Percentiles rank a stretch among this genome's conserved stretches.
These are phyloP conservation scores for Notocelia uddmanniana DNA, from an alignment of 2,888 invertebrate genomes.

Conservation along the genomic window DNA sequence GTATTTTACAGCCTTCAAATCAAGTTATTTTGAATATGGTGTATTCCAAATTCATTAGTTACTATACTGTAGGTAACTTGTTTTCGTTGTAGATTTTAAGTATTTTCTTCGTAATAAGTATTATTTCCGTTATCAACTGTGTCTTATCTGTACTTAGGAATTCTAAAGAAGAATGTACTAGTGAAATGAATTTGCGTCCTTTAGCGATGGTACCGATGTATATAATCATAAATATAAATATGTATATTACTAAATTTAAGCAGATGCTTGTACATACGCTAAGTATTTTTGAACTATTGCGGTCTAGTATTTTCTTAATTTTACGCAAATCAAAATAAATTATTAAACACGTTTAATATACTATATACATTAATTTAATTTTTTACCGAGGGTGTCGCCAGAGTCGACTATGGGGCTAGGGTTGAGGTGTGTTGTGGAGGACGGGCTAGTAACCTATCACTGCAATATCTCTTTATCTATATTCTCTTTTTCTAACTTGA, in stretches of 20 bases:
- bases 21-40: neutral
- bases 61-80: neutral
- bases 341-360: neutral
- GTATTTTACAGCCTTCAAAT: neutral
- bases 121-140: conserved; percentile 25
- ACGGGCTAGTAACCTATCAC: neutral
- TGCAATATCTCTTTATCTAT: neutral
- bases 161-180: conserved; percentile 32
- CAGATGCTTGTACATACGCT: conserved; percentile 31
- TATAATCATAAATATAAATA: conserved; percentile 35
- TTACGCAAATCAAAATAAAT: neutral
- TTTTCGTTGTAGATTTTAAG: neutral
- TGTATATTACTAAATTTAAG: conserved; percentile 16
- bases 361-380: conserved; percentile 9
- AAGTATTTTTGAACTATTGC: conserved; percentile 21
- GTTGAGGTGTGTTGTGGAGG: neutral
- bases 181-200: conserved; percentile 55
- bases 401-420: neutral
- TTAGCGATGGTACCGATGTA: conserved; percentile 48
- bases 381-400: neutral
- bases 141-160: conserved; percentile 30
- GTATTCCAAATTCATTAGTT: neutral
- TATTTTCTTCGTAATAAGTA: conserved; percentile 11
- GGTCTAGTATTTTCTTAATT: conserved; percentile 1
- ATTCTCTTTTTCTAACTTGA: no score